Evolutionary conservation across 2,888 invertebrate genomes (phyloP), one percentile per base, ranked within the genome.

Genomic region (Microplitis manilae): DNA sequence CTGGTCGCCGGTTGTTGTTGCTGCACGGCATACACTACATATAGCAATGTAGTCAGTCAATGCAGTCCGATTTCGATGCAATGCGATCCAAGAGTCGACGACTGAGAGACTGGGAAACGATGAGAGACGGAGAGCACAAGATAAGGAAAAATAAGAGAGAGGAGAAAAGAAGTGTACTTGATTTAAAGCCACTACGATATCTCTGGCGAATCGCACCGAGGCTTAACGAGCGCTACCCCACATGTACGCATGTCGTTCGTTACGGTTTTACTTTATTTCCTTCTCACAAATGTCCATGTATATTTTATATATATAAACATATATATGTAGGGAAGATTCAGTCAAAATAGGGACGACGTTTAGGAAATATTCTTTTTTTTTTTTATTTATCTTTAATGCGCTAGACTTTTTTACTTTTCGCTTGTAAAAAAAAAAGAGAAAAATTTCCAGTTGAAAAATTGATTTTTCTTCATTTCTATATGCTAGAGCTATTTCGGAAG

Each of bases 181-280:
- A 87, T 87, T 87, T 87, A 87, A 86, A 83, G 87, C 85, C 86
- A 79, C 77, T 77, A 84, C 85, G 86, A 86, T 87, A 87, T 87
- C 87, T 87, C 83, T 64, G 84, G 82, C 74, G 85, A 86, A 87
- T 87, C 87, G 85, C 86, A 83, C 85, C 84, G 84, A 61, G 82
- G 82, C 85, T 87, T 87, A 86, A 87, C 87, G 87, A 87, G 86
- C 87, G 83, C 84, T 83, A 83, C 79, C 79, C 83, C 83, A 81
- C 79, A 80, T 81, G 82, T 80, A 82, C 80, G 80, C 81, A 82
- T 81, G 79, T 81, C 78, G 82, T 81, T 77, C 77, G 77, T 77
- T 77, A 77, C 74, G 77, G 74, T 67, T 74, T 77, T 67, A 70
- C 73, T 74, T 77, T 77, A 77, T 77, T 77, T 77, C 68, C 70